Percentiles rank a stretch among this genome's conserved stretches.
Conservation (phyloP, 2,113 vertebrate species). For the Colius striatus region DNA sequence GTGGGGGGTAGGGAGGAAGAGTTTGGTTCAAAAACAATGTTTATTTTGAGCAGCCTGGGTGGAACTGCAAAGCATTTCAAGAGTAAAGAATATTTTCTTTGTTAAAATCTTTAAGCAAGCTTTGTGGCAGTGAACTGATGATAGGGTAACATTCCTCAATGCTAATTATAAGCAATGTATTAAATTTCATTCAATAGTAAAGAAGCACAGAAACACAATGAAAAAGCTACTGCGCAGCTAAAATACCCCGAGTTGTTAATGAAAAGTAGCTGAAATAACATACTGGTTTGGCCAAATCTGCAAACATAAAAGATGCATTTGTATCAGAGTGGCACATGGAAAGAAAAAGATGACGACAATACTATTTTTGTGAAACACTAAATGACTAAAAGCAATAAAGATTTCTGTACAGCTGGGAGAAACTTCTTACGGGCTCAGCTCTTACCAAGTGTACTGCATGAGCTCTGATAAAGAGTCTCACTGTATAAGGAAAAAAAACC, state of each 20-base stretch:
- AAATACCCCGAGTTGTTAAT: conserved; percentile 60
- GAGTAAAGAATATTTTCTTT: conserved; percentile 65
- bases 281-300: conserved; percentile 40
- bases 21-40: conserved; percentile 50
- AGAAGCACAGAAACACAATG: conserved; percentile 40
- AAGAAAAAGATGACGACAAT: conserved; percentile 5
- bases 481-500: background rate
- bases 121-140: conserved; percentile 52
- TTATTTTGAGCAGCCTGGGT: conserved; percentile 47
- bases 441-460: background rate
- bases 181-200: conserved; percentile 66
- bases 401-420: background rate
- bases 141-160: conserved; percentile 55
- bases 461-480: background rate
- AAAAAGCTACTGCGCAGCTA: conserved; percentile 53
- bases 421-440: background rate
- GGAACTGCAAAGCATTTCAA: conserved; percentile 32
- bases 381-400: conserved; percentile 23
- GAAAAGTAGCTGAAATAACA: conserved; percentile 67
- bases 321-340: background rate
- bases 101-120: conserved; percentile 53
- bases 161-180: conserved; percentile 66
- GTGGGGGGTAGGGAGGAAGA: background rate
- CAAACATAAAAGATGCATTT: conserved; percentile 44
- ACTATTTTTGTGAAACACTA: conserved; percentile 25